These are phyloP conservation scores for Ahaetulla prasina DNA, from an alignment of 2,113 vertebrate species.

Conservation along the genomic window DNA sequence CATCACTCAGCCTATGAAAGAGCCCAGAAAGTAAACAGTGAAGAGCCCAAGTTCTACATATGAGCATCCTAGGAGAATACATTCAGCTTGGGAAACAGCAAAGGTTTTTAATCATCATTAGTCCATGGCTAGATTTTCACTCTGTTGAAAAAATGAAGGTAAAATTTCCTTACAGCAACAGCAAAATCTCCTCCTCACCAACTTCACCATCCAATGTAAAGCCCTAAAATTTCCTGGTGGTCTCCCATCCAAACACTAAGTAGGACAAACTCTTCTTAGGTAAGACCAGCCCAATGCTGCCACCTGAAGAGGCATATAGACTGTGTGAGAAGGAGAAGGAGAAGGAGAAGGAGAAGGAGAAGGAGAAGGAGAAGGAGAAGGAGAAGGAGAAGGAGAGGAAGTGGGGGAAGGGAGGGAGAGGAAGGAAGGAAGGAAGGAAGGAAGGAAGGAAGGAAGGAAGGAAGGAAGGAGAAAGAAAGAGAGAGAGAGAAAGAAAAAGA, in stretches of 20 bases:
- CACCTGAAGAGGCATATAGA: background rate
- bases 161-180: background rate
- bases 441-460: too few species aligned
- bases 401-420: too few species aligned
- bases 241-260: background rate
- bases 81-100: slow-evolving; percentile 55
- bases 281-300: background rate
- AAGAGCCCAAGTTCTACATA: background rate
- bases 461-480: rapidly evolving
- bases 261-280: background rate
- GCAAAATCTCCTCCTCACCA: background rate
- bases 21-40: background rate
- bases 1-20: background rate
- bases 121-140: background rate
- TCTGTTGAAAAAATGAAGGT: background rate
- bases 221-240: background rate
- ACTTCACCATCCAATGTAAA: background rate
- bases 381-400: rapidly evolving
- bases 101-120: slow-evolving; percentile 65
- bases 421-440: rapidly evolving
- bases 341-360: too few species aligned
- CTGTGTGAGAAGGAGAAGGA: background rate
- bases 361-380: too few species aligned
- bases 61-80: slow-evolving; percentile 61
- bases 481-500: too few species aligned